These are phyloP conservation scores for Bolinopsis microptera DNA, from an alignment of 37 sponge, comb jelly and placozoan genomes.

Conservation along the genomic window DNA sequence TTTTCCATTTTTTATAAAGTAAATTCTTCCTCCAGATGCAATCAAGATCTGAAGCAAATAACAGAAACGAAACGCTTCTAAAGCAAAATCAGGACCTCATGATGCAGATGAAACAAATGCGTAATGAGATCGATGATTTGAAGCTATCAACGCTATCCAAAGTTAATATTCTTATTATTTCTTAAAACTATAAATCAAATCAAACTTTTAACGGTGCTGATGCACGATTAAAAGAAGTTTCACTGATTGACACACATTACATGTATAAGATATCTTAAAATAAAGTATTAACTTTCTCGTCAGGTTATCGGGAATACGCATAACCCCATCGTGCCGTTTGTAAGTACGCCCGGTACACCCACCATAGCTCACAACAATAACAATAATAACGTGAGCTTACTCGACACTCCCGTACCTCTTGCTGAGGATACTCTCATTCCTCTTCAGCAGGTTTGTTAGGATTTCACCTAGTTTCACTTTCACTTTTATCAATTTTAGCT, in stretches of 20 bases:
- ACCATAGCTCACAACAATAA: neutral
- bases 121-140: constrained; percentile 67
- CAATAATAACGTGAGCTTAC: constrained; percentile 16
- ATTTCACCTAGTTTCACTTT: too few relatives aligned
- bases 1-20: too few relatives aligned
- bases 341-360: constrained; percentile 15
- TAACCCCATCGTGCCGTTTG: constrained; percentile 34
- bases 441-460: constrained; percentile 8
- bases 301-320: constrained; percentile 47
- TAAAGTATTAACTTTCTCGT: neutral
- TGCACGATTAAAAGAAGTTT: too few relatives aligned
- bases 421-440: constrained; percentile 49
- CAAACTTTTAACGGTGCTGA: too few relatives aligned
- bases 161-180: neutral
- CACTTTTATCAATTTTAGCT: neutral
- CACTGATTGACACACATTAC: too few relatives aligned
- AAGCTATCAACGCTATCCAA: constrained; percentile 44
- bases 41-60: neutral
- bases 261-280: too few relatives aligned
- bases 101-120: constrained; percentile 80
- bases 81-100: constrained; percentile 84
- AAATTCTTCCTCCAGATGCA: too few relatives aligned
- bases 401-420: constrained; percentile 27
- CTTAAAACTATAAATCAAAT: too few relatives aligned
- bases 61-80: constrained; percentile 62